Evolutionary conservation across 2,113 vertebrate genomes (phyloP).

Genomic region (Hypocryptadius cinnamomeus): DNA sequence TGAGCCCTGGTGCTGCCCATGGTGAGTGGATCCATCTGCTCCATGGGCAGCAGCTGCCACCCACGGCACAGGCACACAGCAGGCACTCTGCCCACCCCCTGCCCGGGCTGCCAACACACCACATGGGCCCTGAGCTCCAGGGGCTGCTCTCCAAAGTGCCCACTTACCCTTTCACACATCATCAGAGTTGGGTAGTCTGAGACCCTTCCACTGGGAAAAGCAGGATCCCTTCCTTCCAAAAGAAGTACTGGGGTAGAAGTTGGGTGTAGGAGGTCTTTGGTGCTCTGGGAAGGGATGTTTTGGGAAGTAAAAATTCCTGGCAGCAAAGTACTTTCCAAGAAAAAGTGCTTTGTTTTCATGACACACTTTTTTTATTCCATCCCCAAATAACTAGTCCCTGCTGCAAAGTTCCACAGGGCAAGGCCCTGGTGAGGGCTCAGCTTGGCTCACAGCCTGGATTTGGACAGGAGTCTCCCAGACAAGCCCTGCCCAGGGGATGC

Average conservation of each 20-base stretch:
- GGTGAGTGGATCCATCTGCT: background rate
- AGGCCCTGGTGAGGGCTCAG: background rate
- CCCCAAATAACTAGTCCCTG: background rate
- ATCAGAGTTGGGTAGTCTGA: accelerated
- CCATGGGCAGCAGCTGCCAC: too few species aligned
- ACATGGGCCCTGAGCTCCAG: background rate
- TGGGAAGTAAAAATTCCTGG: background rate
- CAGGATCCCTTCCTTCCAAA: background rate
- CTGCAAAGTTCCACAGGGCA: background rate
- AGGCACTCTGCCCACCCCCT: too few species aligned
- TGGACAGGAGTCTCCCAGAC: background rate
- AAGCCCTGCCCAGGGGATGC: background rate
- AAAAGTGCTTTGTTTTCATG: background rate
- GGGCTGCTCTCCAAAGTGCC: background rate
- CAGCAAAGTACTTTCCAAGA: background rate
- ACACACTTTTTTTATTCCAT: background rate
- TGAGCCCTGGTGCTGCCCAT: background rate
- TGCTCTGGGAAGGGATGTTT: background rate
- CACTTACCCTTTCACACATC: background rate
- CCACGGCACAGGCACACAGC: too few species aligned
- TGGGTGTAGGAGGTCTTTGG: background rate
- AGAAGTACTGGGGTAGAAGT: background rate
- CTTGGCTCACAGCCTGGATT: background rate
- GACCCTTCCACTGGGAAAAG: background rate
- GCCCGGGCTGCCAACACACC: too few species aligned